A percentile compares a stretch with the other conserved stretches of the same genome.
These are phyloP conservation scores for Drosophila pseudotalamancana DNA, from an alignment of 2,888 invertebrate species.

Conservation along the genomic window DNA sequence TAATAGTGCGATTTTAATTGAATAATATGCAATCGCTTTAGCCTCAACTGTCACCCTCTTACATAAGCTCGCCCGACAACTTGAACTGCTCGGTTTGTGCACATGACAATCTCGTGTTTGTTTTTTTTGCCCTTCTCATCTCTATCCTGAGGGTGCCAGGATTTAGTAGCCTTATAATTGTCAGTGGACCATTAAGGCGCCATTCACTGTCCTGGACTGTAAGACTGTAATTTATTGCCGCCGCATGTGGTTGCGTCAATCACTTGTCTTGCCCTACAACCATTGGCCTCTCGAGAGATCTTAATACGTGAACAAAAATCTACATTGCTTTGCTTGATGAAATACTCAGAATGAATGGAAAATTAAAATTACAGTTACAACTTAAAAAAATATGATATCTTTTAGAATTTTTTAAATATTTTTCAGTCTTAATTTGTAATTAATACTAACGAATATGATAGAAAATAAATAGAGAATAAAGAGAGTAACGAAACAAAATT, in stretches of 20 bases:
- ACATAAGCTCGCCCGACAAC: no score
- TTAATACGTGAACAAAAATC: constrained; percentile 43
- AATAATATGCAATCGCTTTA: constrained; percentile 67
- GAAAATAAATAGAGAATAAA: neutral
- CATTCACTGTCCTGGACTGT: constrained; percentile 23
- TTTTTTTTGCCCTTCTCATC: constrained; percentile 12
- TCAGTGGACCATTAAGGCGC: constrained; percentile 69
- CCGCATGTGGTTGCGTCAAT: constrained; percentile 62
- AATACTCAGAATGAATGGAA: neutral
- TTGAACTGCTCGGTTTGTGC: constrained; percentile 28
- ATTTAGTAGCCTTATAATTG: constrained; percentile 76
- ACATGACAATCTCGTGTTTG: constrained; percentile 51
- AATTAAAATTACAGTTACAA: no score
- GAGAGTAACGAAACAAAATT: neutral
- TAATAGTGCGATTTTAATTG: constrained; percentile 77
- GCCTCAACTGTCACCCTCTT: constrained; percentile 13
- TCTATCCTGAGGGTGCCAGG: constrained; percentile 40
- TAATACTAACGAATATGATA: neutral
- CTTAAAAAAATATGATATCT: no score
- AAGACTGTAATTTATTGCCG: constrained; percentile 15
- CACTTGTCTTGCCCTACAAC: constrained; percentile 43
- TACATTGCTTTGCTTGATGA: no score
- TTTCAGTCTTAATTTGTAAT: no score
- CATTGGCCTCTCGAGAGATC: constrained; percentile 7
- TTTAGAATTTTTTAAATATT: no score